A percentile compares a stretch with the other conserved stretches of the same genome.
phyloP scores from a whole-genome alignment of 2,888 invertebrate species.

The Clunio marinus region DNA sequence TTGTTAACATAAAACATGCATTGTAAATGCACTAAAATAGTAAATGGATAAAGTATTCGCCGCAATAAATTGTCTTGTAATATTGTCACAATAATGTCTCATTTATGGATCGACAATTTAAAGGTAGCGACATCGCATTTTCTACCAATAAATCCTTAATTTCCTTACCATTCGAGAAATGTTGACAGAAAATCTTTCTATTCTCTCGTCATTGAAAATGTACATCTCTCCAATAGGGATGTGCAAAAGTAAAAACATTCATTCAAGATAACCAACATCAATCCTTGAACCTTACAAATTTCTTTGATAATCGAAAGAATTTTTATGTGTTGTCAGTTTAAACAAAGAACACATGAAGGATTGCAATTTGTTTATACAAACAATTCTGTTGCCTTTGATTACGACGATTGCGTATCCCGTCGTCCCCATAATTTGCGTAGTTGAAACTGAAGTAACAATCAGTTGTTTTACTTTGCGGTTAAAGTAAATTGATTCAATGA shows the following conservation, averaged over 20 bases:
- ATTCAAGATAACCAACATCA: no score
- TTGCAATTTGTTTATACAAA: background rate
- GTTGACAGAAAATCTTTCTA: background rate
- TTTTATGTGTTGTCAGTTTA: background rate
- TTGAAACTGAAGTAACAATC: background rate
- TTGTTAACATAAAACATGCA: background rate
- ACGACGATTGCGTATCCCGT: background rate
- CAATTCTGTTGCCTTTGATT: background rate
- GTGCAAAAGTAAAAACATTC: no score
- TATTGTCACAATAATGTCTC: conserved; percentile 21
- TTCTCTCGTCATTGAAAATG: background rate
- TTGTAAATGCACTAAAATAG: conserved; percentile 9
- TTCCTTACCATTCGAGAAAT: background rate
- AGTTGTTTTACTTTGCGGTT: background rate
- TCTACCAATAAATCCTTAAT: background rate
- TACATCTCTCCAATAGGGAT: no score
- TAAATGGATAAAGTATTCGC: background rate
- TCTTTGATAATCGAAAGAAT: background rate
- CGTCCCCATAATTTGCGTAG: background rate
- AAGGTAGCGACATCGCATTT: background rate
- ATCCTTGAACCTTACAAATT: background rate
- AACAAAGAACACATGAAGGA: background rate
- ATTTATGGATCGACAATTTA: background rate
- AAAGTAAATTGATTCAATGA: background rate
- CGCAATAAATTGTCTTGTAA: background rate